Evolutionary conservation across 1,140 invertebrate genomes (phyloP).

Genomic region (Drosophila santomea): DNA sequence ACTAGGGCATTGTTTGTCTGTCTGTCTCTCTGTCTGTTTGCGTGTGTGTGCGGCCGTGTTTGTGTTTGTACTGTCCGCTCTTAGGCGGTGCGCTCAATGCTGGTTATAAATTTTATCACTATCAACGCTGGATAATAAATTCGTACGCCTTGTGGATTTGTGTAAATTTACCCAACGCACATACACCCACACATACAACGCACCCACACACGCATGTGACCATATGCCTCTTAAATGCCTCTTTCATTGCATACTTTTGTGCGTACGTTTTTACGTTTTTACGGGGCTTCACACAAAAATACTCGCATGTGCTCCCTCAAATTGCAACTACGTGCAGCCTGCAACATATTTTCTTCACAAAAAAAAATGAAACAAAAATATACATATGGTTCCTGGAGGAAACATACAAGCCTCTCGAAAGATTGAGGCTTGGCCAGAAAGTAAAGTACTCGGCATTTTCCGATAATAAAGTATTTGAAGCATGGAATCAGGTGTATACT

Average conservation of each 20-base stretch:
- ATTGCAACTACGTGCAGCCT: constrained; percentile 37
- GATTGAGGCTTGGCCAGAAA: constrained; percentile 18
- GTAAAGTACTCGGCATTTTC: constrained; percentile 12
- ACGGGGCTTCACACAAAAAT: constrained; percentile 17
- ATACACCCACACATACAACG: constrained; percentile 26
- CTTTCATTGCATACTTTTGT: constrained; percentile 60
- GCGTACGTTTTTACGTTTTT: constrained; percentile 41
- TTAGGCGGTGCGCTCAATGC: constrained; percentile 59
- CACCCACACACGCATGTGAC: constrained; percentile 2
- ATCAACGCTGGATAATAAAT: constrained; percentile 72
- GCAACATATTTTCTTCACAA: constrained; percentile 23
- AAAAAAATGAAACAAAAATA: neutral
- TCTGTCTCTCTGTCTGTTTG: constrained; percentile 36
- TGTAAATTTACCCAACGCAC: constrained; percentile 64
- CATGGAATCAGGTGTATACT: constrained; percentile 9
- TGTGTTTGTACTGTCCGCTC: constrained; percentile 53
- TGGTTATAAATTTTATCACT: constrained; percentile 80
- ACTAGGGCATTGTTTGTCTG: constrained; percentile 69
- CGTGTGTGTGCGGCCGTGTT: constrained; percentile 19
- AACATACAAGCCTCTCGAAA: constrained; percentile 22
- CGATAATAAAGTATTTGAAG: constrained; percentile 35
- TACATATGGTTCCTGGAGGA: neutral
- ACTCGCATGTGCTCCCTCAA: constrained; percentile 24
- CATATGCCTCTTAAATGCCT: constrained; percentile 64
- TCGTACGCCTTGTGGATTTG: constrained; percentile 67